These are phyloP conservation scores for Drosophila obscura DNA, from an alignment of 1,140 invertebrate species.

Conservation along the genomic window DNA sequence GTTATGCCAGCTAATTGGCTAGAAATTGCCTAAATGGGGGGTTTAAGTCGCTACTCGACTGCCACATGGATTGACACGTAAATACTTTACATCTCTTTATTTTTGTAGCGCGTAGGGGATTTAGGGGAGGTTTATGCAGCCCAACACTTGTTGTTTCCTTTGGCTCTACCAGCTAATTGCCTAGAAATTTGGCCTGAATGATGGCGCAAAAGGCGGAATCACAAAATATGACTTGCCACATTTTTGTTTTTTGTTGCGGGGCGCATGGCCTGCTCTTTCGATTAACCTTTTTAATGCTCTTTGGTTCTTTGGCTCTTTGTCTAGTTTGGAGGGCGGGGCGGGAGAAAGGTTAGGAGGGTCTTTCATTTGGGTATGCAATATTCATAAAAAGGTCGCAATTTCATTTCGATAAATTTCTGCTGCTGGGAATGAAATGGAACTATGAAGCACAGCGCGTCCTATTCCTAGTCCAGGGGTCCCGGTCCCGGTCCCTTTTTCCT, in stretches of 20 bases:
- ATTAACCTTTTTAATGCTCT: conserved; percentile 54
- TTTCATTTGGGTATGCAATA: conserved; percentile 47
- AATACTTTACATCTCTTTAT: too few species aligned
- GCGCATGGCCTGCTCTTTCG: conserved; percentile 6
- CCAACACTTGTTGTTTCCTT: too few species aligned
- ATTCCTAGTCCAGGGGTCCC: conserved; percentile 1
- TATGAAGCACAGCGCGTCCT: conserved; percentile 44
- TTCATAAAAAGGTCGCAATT: conserved; percentile 60
- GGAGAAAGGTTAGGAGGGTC: conserved; percentile 13
- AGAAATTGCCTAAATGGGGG: too few species aligned
- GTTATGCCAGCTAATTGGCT: too few species aligned
- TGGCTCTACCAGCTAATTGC: conserved; percentile 35
- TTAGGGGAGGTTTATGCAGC: too few species aligned
- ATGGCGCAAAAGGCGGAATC: conserved; percentile 43
- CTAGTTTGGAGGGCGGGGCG: too few species aligned
- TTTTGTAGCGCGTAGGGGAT: too few species aligned
- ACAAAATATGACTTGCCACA: conserved; percentile 50
- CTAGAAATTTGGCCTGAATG: conserved; percentile 51
- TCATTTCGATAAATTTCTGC: conserved; percentile 55
- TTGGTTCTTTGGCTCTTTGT: conserved; percentile 12
- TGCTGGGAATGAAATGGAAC: conserved; percentile 33
- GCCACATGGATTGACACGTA: too few species aligned
- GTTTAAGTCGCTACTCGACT: too few species aligned
- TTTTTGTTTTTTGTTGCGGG: neutral
- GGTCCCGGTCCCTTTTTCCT: conserved; percentile 8